Percentiles rank a stretch among this genome's conserved stretches.
phyloP scores from a whole-genome alignment of 2,113 vertebrate genomes.

The Machaerirhynchus nigripectus region DNA sequence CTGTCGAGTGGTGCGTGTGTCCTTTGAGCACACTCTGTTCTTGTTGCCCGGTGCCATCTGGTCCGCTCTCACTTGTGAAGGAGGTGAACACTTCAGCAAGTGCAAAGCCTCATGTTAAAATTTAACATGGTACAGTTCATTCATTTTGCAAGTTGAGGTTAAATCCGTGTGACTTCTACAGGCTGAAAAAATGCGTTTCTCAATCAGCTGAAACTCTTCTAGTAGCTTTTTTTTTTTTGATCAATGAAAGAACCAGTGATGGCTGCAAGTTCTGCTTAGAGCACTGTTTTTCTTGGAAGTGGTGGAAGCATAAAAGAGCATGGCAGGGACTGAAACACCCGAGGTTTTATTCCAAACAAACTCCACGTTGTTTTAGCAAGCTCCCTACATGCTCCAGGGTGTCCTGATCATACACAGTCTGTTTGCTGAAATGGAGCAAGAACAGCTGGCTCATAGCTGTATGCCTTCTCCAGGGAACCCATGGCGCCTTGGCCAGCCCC shows the following conservation, averaged over 20 bases:
- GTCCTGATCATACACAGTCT: neutral
- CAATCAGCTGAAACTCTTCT: neutral
- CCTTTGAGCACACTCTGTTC: neutral
- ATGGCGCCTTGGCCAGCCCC: neutral
- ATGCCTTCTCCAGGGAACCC: constrained; percentile 30
- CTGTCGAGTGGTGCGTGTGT: fast-evolving
- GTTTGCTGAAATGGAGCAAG: constrained; percentile 1
- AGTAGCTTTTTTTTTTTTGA: neutral
- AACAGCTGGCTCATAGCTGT: constrained; percentile 70
- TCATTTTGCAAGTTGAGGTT: neutral
- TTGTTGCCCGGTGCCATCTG: neutral
- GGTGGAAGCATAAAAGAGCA: neutral
- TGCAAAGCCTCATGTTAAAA: neutral
- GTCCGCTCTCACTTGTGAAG: neutral
- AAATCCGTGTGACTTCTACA: neutral
- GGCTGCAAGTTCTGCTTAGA: neutral
- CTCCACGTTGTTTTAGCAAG: neutral
- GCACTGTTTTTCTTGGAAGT: neutral
- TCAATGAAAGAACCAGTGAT: fast-evolving
- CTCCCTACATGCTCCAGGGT: neutral
- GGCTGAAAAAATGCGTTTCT: neutral
- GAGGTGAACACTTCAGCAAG: neutral
- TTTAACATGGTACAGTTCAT: neutral
- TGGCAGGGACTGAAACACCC: neutral
- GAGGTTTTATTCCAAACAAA: neutral